Evolutionary conservation across 2,113 vertebrate species (phyloP).

Genomic region (Propithecus coquereli): DNA sequence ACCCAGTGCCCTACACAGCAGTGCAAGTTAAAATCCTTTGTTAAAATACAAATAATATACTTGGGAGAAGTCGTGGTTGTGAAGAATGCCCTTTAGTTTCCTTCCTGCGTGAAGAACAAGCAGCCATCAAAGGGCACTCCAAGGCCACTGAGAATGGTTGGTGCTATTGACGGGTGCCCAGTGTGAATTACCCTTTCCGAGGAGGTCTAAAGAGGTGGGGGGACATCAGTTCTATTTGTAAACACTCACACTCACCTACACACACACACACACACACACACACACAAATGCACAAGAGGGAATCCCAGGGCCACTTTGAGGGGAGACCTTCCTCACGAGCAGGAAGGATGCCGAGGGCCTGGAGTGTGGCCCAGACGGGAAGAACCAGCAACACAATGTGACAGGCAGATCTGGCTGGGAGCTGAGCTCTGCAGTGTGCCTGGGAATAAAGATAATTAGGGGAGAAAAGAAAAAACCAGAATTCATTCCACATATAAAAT

Average conservation of each 20-base stretch:
- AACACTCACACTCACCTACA: not conserved
- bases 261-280: not conserved
- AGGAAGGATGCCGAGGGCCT: not conserved
- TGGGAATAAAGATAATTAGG: not conserved
- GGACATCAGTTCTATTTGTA: not conserved
- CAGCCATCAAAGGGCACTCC: not conserved
- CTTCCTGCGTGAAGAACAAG: not conserved
- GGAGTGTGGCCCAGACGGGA: accelerated
- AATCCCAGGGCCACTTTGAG: not conserved
- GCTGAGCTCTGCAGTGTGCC: not conserved
- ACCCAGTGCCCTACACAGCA: not conserved
- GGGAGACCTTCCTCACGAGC: not conserved
- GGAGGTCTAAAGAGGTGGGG: not conserved
- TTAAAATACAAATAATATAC: not conserved
- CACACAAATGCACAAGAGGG: not conserved
- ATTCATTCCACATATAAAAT: not conserved
- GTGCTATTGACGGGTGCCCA: too few species aligned
- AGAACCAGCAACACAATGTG: accelerated
- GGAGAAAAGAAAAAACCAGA: not conserved
- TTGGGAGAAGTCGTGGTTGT: not conserved
- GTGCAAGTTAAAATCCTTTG: not conserved
- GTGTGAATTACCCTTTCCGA: not conserved
- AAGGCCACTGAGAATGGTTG: accelerated
- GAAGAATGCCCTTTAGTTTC: not conserved
- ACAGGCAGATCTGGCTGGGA: not conserved